Conservation (phyloP, 2,113 vertebrate species). For the Psilopsiagon aymara region DNA sequence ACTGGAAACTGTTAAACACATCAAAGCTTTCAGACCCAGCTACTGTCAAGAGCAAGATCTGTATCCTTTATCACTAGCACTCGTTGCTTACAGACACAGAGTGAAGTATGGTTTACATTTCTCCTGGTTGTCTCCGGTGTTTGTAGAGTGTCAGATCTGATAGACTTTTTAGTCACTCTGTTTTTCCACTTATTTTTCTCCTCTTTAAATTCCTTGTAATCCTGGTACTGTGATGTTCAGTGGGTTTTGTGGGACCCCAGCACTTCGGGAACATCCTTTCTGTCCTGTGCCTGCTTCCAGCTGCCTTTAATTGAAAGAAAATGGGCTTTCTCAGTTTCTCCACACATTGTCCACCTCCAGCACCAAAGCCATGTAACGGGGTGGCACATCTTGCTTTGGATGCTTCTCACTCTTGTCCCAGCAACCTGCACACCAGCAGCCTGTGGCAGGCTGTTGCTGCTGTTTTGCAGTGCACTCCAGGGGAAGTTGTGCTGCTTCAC, state of each 20-base stretch:
- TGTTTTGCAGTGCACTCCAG: background rate
- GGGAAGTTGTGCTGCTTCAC: background rate
- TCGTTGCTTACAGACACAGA: background rate
- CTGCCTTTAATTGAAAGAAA: background rate
- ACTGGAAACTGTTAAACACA: background rate
- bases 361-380: accelerated
- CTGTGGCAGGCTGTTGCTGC: accelerated
- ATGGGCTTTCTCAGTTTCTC: background rate
- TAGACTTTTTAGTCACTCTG: background rate
- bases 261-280: background rate
- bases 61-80: background rate
- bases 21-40: background rate
- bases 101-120: conserved; percentile 3
- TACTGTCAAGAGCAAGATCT: background rate
- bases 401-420: background rate
- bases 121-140: background rate
- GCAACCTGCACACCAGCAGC: background rate
- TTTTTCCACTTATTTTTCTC: background rate
- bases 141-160: conserved; percentile 11
- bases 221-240: background rate
- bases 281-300: background rate
- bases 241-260: background rate
- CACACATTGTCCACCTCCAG: background rate
- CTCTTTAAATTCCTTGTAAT: background rate
- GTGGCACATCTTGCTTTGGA: background rate